These are phyloP conservation scores for Oncorhynchus keta DNA, from an alignment of 2,113 vertebrate genomes.

Conservation along the genomic window DNA sequence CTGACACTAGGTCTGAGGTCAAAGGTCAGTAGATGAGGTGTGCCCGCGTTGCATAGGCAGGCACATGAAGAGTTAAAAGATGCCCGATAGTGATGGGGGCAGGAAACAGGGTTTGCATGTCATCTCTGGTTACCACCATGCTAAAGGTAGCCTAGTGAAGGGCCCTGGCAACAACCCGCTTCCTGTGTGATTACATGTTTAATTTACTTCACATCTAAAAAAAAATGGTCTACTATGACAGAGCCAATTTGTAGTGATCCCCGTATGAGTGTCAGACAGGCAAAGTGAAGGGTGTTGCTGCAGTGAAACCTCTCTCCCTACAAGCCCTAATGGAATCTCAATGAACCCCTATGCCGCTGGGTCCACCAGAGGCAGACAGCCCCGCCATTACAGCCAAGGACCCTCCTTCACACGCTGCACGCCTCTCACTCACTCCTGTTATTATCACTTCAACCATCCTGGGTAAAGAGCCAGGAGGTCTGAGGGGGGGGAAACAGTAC, in stretches of 20 bases:
- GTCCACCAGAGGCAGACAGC: constrained; percentile 60
- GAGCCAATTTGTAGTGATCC: constrained; percentile 74
- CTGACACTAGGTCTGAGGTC: too few relatives aligned
- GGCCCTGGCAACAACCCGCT: constrained; percentile 23
- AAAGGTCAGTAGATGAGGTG: too few relatives aligned
- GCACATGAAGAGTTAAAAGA: too few relatives aligned
- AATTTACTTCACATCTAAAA: constrained; percentile 74
- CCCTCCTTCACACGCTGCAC: constrained; percentile 51
- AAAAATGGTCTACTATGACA: constrained; percentile 68
- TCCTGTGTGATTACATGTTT: constrained; percentile 74
- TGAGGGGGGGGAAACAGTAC: constrained; percentile 29
- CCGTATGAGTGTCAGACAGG: constrained; percentile 66
- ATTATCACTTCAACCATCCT: constrained; percentile 67
- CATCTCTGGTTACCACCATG: too few relatives aligned
- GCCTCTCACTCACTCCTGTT: constrained; percentile 54
- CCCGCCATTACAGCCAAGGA: constrained; percentile 60
- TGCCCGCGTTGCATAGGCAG: too few relatives aligned
- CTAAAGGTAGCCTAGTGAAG: not conserved
- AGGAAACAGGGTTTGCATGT: too few relatives aligned
- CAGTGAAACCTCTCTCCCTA: constrained; percentile 43
- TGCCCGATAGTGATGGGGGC: too few relatives aligned
- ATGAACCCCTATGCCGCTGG: constrained; percentile 59
- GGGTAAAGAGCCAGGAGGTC: constrained; percentile 40
- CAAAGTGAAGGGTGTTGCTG: constrained; percentile 49
- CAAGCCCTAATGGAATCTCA: constrained; percentile 72